Evolutionary conservation across 64 coral and sea anemone species (phyloP).

Genomic region (Actinia tenebrosa): DNA sequence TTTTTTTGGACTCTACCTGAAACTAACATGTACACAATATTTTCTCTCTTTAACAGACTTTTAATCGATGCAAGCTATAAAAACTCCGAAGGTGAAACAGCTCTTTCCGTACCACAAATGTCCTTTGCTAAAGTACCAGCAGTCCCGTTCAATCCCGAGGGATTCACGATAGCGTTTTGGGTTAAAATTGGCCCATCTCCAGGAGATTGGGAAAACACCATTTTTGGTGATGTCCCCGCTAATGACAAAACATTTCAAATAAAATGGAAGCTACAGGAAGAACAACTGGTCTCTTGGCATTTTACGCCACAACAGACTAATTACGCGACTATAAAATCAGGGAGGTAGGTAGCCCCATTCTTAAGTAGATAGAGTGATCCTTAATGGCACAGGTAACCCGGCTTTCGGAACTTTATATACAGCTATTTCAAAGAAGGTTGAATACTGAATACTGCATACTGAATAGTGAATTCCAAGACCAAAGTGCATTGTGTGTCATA

Average conservation of each 20-base stretch:
- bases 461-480: too few species aligned
- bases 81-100: not conserved
- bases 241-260: not conserved
- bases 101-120: not conserved
- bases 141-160: constrained; percentile 11
- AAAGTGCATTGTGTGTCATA: too few species aligned
- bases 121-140: not conserved
- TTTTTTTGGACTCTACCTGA: too few species aligned
- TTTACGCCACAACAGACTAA: not conserved
- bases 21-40: too few species aligned
- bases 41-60: not conserved
- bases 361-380: too few species aligned
- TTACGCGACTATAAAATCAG: not conserved
- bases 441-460: too few species aligned
- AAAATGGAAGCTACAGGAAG: not conserved
- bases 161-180: constrained; percentile 4
- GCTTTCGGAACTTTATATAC: too few species aligned
- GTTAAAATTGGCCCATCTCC: not conserved
- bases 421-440: too few species aligned
- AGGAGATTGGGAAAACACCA: not conserved
- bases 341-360: not conserved
- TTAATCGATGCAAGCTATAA: not conserved
- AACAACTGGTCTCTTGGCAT: not conserved
- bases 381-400: too few species aligned
- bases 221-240: not conserved